phyloP scores from a whole-genome alignment of 1,140 invertebrate genomes.

The Habropoda laboriosa region DNA sequence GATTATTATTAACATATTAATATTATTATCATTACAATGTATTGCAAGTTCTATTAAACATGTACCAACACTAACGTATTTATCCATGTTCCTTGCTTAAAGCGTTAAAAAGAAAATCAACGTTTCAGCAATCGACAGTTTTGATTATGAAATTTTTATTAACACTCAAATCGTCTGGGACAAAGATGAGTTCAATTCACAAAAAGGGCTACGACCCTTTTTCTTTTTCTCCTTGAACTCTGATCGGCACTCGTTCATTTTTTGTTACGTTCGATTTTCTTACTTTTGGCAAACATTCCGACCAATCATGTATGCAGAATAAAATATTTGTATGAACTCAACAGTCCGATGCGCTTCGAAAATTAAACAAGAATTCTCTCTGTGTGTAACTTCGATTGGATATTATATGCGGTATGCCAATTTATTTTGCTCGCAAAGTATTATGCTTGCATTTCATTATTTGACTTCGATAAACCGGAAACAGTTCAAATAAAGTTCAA shows the following conservation, averaged over 20 bases:
- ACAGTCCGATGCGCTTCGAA: not conserved
- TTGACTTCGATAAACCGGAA: not conserved
- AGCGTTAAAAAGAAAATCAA: not conserved
- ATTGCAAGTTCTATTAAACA: constrained; percentile 51
- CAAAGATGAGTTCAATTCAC: not conserved
- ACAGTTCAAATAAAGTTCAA: not conserved
- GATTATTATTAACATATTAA: constrained; percentile 44
- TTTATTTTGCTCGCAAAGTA: not conserved
- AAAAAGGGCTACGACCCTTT: not conserved
- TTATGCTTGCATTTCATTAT: not conserved
- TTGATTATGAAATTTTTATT: not conserved
- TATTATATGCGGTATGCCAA: not conserved
- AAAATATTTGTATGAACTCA: not conserved
- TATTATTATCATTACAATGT: constrained; percentile 39
- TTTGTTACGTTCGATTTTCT: not conserved
- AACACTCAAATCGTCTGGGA: not conserved
- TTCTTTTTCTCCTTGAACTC: not conserved
- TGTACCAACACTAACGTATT: constrained; percentile 35
- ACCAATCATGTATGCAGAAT: not conserved
- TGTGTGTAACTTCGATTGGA: not conserved
- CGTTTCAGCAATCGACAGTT: not conserved
- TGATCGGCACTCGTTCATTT: not conserved
- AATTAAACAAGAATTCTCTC: not conserved
- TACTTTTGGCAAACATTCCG: not conserved
- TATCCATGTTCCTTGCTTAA: not conserved